Conservation (phyloP, 1,140 invertebrate genomes). For the Lutraria rhynchaena region DNA sequence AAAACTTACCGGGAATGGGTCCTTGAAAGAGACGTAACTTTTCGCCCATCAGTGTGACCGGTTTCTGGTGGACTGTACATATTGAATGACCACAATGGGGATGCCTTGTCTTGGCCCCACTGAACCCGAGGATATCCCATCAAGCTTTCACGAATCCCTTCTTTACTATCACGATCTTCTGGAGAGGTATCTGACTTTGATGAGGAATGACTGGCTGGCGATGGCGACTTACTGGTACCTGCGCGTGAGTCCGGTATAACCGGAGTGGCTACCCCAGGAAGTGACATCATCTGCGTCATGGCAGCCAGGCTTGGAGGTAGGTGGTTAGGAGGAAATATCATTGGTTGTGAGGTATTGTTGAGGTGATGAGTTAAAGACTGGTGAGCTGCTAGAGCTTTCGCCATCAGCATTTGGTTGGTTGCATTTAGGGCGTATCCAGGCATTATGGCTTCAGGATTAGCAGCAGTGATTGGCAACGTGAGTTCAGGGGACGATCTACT, state of each 20-base stretch:
- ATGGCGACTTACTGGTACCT: conserved; percentile 53
- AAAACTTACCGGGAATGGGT: conserved; percentile 80
- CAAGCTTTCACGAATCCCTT: conserved; percentile 59
- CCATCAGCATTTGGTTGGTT: conserved; percentile 48
- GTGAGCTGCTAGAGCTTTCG: conserved; percentile 54
- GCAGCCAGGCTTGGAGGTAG: conserved; percentile 58
- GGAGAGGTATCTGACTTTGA: conserved; percentile 60
- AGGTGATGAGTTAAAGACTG: conserved; percentile 51
- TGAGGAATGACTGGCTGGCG: conserved; percentile 56
- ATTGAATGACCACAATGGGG: conserved; percentile 54
- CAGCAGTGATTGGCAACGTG: conserved; percentile 13
- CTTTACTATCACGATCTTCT: conserved; percentile 32
- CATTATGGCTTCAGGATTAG: conserved; percentile 23
- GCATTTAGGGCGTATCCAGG: conserved; percentile 41
- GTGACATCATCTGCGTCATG: conserved; percentile 58
- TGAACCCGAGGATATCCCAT: conserved; percentile 70
- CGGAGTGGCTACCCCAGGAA: conserved; percentile 19
- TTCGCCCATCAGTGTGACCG: conserved; percentile 71
- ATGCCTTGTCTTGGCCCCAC: conserved; percentile 60
- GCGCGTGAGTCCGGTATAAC: conserved; percentile 14
- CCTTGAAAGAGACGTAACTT: conserved; percentile 79
- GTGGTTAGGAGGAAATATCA: conserved; percentile 58
- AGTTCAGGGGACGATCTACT: conserved; percentile 13
- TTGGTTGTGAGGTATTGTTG: conserved; percentile 57
- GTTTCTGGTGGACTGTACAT: conserved; percentile 58